Evolutionary conservation across 2,797 vertebrate genomes (phyloP), one percentile per base, ranked within the genome.

Genomic region (Nothura maculosa): DNA sequence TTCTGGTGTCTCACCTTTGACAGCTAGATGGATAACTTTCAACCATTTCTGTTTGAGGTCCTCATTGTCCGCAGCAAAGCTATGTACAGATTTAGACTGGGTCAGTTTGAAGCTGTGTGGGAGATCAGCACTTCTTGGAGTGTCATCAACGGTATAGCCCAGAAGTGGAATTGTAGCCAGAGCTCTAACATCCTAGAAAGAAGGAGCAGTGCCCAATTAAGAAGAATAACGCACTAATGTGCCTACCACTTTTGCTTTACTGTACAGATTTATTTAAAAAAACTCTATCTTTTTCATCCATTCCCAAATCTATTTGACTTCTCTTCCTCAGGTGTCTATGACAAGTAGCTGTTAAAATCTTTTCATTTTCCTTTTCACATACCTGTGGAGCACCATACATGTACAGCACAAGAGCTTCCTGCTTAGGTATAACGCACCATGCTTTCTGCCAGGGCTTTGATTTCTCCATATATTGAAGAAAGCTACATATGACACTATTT

Each of bases 311-410:
- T 76, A 19, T 48, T 30, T 55, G 25, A 42, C 9, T 30, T 27
- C 25, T 22, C 12, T 34, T 82, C 22, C 57, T 78, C 55, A 74
- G 52, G 24, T 7, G 10, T 15, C 63, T 60, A 61, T 36, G 62
- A 28, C 25, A 83, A 13, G 54, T 10, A 55, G 68, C 40, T 9
- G 32, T 7, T 28, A 60, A 81, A 70, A 38, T 42, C 12, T 32
- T 52, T 63, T 12, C 34, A 4, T 4, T 58, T 83, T 91, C 17
- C 74, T 47, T 38, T 18, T 22, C 78, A 85, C 89, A 30, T 97
- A 99, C 99, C 99, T 99, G 99, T 17, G 98, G 99, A 42, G 99
- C 99, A 73, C 99, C 99, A 1, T 99, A 99, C 97, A 99, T 98
- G 95, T 99, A 99, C 54, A 99, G 98, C 91, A 99, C 99, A 19